Percentiles rank a stretch among this genome's conserved stretches.
Evolutionary conservation across 2,888 invertebrate genomes (phyloP).

Genomic region (Saturnia pavonia): DNA sequence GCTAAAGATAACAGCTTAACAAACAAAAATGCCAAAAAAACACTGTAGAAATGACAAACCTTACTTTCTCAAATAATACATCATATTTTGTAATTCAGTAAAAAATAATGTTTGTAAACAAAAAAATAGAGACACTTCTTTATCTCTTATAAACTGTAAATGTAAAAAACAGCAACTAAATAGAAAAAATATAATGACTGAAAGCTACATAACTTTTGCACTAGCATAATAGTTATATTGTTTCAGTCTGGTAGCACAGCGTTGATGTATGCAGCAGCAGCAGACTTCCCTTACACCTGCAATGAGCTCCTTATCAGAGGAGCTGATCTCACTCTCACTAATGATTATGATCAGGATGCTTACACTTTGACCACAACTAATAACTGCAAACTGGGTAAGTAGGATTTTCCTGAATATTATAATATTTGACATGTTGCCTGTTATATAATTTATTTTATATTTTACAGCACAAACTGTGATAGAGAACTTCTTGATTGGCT

Average conservation of each 20-base stretch:
- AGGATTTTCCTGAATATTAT: not conserved
- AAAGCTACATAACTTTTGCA: not conserved
- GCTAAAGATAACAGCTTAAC: too few relatives aligned
- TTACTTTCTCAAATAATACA: not conserved
- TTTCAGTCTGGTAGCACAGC: slow-evolving; percentile 93
- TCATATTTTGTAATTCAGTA: too few relatives aligned
- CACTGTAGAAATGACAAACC: not conserved
- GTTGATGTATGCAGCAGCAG: slow-evolving; percentile 94
- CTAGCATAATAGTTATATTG: slow-evolving; percentile 11
- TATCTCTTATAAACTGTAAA: too few relatives aligned
- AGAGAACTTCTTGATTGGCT: slow-evolving; percentile 86
- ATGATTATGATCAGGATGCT: slow-evolving; percentile 92
- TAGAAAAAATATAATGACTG: not conserved
- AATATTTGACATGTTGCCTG: not conserved
- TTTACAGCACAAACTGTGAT: slow-evolving; percentile 89
- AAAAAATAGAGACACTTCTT: not conserved
- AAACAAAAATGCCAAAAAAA: too few relatives aligned
- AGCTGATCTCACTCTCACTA: slow-evolving; percentile 90
- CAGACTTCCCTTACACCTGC: slow-evolving; percentile 94
- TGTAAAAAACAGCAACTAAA: not conserved
- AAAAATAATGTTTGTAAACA: not conserved
- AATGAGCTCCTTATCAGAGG: slow-evolving; percentile 91
- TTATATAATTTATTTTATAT: slow-evolving; percentile 45
- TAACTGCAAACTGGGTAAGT: slow-evolving; percentile 78
- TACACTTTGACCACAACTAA: slow-evolving; percentile 89